phyloP scores from a whole-genome alignment of 2,113 vertebrate genomes.

The Heterocephalus glaber region DNA sequence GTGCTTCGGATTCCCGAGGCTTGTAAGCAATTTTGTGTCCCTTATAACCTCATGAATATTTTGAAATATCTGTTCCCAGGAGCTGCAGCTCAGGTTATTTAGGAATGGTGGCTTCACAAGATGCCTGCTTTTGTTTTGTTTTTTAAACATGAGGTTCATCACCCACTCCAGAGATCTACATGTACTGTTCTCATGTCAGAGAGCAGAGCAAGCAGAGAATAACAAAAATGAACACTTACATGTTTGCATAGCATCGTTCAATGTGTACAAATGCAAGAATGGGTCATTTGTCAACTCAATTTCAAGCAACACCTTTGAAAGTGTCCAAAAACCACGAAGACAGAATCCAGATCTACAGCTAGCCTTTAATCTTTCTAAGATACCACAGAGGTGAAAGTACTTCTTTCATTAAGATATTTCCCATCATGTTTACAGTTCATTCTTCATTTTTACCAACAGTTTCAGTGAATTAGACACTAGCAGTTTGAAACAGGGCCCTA shows the following conservation, averaged over 20 bases:
- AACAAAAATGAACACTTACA: background rate
- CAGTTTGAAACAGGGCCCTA: background rate
- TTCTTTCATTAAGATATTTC: background rate
- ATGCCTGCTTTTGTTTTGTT: background rate
- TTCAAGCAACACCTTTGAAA: background rate
- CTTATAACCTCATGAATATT: background rate
- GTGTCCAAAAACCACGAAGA: background rate
- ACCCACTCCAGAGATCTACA: background rate
- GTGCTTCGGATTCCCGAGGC: background rate
- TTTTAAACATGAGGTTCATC: background rate
- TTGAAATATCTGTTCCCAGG: background rate
- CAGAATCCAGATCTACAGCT: background rate
- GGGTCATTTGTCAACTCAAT: background rate
- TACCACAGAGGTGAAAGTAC: background rate
- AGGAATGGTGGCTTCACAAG: background rate
- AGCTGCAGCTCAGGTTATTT: background rate
- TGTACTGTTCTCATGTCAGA: background rate
- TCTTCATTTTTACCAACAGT: background rate
- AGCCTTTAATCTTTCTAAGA: background rate
- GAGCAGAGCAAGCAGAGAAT: background rate
- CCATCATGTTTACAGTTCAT: background rate
- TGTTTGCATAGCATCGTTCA: background rate
- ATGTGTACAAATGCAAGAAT: background rate
- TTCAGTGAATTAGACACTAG: background rate
- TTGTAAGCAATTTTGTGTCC: background rate